phyloP scores from a whole-genome alignment of 2,113 vertebrate genomes.

The Xiphophorus hellerii region DNA sequence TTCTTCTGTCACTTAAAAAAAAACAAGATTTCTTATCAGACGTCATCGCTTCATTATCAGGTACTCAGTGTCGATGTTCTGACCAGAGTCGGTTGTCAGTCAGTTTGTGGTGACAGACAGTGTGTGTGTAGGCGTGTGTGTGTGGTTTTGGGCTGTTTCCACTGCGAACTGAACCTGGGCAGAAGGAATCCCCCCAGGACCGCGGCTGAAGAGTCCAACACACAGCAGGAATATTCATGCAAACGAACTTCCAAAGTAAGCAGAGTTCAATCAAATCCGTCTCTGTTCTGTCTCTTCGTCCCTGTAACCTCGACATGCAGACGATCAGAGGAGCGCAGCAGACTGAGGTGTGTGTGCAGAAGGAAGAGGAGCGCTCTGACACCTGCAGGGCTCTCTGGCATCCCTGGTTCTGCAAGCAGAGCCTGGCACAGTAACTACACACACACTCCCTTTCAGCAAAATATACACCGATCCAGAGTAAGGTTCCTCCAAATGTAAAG shows the following conservation, averaged over 20 bases:
- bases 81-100: slow-evolving; percentile 60
- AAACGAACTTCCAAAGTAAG: slow-evolving; percentile 42
- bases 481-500: not conserved
- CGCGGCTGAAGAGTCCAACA: not conserved
- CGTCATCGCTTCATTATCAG: slow-evolving; percentile 25
- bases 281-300: slow-evolving; percentile 11
- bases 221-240: slow-evolving; percentile 29
- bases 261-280: slow-evolving; percentile 41
- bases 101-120: slow-evolving; percentile 28
- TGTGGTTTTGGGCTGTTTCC: not conserved
- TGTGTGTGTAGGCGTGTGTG: slow-evolving; percentile 1
- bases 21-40: slow-evolving; percentile 32
- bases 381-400: slow-evolving; percentile 11
- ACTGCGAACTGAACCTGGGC: not conserved
- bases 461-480: slow-evolving; percentile 30
- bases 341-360: slow-evolving; percentile 12
- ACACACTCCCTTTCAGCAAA: not conserved
- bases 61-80: slow-evolving; percentile 32
- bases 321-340: slow-evolving; percentile 33
- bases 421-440: slow-evolving; percentile 21
- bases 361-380: slow-evolving; percentile 27
- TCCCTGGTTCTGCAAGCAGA: slow-evolving; percentile 22
- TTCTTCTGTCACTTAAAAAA: no score
- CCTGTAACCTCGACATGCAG: slow-evolving; percentile 41
- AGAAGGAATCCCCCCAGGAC: slow-evolving; percentile 6